A percentile compares a stretch with the other conserved stretches of the same genome.
Conservation (phyloP, 2,888 invertebrate species). For the Metallyticus violacea region DNA sequence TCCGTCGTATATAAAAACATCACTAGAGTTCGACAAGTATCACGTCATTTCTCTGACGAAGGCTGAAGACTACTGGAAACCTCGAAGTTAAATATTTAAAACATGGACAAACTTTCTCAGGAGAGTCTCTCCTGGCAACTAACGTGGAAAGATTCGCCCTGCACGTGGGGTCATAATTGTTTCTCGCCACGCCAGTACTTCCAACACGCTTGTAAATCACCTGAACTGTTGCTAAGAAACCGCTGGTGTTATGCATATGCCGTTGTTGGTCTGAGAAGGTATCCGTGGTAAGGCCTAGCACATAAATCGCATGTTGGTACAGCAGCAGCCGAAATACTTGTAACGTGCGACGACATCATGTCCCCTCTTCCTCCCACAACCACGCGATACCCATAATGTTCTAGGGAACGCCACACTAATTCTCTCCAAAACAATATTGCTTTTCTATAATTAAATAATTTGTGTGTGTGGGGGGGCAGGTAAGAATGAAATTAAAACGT, state of each 20-base stretch:
- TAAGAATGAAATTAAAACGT: too few species aligned
- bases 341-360: neutral
- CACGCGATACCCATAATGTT: neutral
- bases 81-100: too few species aligned
- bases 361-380: neutral
- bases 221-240: neutral
- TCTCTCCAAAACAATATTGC: neutral
- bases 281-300: neutral
- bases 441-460: neutral
- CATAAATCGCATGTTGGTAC: neutral
- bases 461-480: too few species aligned
- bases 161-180: neutral
- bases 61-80: too few species aligned
- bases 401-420: neutral
- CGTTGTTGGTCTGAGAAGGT: neutral
- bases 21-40: too few species aligned
- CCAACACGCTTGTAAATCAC: neutral
- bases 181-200: neutral
- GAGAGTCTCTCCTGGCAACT: neutral
- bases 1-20: too few species aligned
- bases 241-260: neutral
- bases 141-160: neutral
- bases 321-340: neutral
- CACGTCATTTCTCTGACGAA: too few species aligned
- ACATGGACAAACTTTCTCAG: neutral